A percentile compares a stretch with the other conserved stretches of the same genome.
These are phyloP conservation scores for Acanthosoma haemorrhoidale DNA, from an alignment of 2,888 invertebrate genomes.

Conservation along the genomic window DNA sequence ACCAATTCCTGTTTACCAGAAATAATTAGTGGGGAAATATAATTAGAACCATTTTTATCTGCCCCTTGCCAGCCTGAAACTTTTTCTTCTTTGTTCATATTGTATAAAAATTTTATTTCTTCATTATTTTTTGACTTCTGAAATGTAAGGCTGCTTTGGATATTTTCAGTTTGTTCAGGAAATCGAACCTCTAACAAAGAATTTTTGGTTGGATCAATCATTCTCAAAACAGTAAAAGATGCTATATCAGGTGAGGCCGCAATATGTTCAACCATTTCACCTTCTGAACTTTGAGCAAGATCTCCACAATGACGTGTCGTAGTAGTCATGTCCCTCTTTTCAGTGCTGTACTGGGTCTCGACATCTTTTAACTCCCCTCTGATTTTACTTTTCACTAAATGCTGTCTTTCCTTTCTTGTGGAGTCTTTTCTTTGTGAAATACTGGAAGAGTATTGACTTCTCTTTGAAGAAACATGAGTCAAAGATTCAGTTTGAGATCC, in stretches of 20 bases:
- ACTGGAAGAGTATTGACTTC: background rate
- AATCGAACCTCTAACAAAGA: conserved; percentile 34
- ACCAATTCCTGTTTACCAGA: background rate
- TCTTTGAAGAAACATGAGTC: background rate
- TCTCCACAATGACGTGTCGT: background rate
- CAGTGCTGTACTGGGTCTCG: background rate
- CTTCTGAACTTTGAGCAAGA: background rate
- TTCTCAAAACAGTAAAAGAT: conserved; percentile 27
- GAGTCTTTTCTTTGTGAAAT: background rate
- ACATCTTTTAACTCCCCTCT: background rate
- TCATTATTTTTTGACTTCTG: conserved; percentile 31
- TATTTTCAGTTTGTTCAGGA: conserved; percentile 31
- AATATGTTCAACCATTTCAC: background rate
- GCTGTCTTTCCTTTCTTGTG: background rate
- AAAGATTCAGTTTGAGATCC: background rate
- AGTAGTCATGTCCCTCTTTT: background rate
- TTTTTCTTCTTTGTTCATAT: conserved; percentile 11
- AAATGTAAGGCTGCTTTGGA: conserved; percentile 27
- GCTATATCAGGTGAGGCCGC: background rate
- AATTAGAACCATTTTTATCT: background rate
- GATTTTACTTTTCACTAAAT: background rate
- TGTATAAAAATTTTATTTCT: conserved; percentile 31
- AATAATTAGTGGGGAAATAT: background rate
- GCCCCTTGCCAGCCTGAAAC: background rate
- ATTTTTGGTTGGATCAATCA: conserved; percentile 30